Percentiles rank a stretch among this genome's conserved stretches.
Evolutionary conservation across 2,797 vertebrate genomes (phyloP).

Genomic region (Hydrophis major): DNA sequence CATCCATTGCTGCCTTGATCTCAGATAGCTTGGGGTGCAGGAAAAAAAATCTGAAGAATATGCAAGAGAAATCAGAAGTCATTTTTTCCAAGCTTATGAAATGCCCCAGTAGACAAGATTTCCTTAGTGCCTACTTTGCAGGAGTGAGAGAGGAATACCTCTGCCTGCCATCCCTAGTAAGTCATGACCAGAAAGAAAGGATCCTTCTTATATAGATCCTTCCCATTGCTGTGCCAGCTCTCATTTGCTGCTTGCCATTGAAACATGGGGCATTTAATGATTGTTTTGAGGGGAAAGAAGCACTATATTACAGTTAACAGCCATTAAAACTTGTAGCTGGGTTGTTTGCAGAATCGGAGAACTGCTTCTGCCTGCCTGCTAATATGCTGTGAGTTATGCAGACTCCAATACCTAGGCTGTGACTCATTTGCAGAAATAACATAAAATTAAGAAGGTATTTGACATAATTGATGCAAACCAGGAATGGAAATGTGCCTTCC

Average conservation of each 20-base stretch:
- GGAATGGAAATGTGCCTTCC: conserved; percentile 64
- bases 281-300: background rate
- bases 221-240: conserved; percentile 46
- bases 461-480: conserved; percentile 69
- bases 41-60: conserved; percentile 22
- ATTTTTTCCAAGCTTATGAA: conserved; percentile 38
- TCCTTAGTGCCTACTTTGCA: conserved; percentile 44
- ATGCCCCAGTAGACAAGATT: conserved; percentile 54
- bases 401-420: conserved; percentile 42
- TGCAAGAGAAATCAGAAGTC: conserved; percentile 46
- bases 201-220: conserved; percentile 30
- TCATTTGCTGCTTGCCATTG: conserved; percentile 54
- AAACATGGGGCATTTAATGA: conserved; percentile 56
- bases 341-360: conserved; percentile 57
- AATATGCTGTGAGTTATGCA: conserved; percentile 43
- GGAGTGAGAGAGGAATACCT: conserved; percentile 29
- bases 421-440: conserved; percentile 60
- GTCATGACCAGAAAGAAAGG: conserved; percentile 45
- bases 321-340: conserved; percentile 60
- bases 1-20: conserved; percentile 21
- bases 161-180: conserved; percentile 51
- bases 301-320: conserved; percentile 38
- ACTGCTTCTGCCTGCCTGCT: conserved; percentile 38
- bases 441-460: conserved; percentile 50
- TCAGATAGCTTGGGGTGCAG: background rate